A percentile compares a stretch with the other conserved stretches of the same genome.
Conservation (phyloP, 2,797 vertebrate genomes). For the Trachops cirrhosus region DNA sequence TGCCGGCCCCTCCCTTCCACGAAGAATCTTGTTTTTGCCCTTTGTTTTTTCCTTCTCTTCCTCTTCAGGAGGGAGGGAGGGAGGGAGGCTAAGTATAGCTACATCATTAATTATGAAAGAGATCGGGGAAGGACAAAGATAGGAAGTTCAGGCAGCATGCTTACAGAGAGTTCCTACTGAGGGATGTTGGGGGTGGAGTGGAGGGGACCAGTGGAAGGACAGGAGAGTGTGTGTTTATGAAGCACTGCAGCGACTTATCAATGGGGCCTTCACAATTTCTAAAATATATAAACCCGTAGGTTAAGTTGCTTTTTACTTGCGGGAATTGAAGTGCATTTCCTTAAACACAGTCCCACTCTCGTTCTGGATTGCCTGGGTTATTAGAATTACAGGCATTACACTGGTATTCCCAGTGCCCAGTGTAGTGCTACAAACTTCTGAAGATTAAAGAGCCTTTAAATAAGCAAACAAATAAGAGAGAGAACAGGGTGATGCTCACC, state of each 20-base stretch:
- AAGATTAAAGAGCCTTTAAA: neutral
- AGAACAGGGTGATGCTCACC: neutral
- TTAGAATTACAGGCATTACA: neutral
- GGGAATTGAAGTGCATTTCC: neutral
- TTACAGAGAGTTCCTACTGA: neutral
- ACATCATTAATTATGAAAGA: slow-evolving; percentile 67
- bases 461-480: neutral
- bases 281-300: neutral
- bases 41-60: slow-evolving; percentile 12
- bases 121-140: slow-evolving; percentile 24
- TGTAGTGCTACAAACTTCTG: neutral
- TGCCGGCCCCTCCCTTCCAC: neutral
- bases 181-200: too few relatives aligned
- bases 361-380: neutral
- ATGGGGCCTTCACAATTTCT: neutral
- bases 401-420: neutral
- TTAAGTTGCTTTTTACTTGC: neutral
- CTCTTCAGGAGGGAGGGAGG: neutral
- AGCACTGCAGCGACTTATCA: neutral
- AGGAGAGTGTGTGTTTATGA: neutral
- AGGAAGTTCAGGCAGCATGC: neutral
- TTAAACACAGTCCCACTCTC: neutral
- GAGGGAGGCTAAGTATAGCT: slow-evolving; percentile 60
- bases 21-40: neutral
- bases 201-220: neutral